Evolutionary conservation across 2,888 invertebrate species (phyloP).

Genomic region (Neoascia interrupta): DNA sequence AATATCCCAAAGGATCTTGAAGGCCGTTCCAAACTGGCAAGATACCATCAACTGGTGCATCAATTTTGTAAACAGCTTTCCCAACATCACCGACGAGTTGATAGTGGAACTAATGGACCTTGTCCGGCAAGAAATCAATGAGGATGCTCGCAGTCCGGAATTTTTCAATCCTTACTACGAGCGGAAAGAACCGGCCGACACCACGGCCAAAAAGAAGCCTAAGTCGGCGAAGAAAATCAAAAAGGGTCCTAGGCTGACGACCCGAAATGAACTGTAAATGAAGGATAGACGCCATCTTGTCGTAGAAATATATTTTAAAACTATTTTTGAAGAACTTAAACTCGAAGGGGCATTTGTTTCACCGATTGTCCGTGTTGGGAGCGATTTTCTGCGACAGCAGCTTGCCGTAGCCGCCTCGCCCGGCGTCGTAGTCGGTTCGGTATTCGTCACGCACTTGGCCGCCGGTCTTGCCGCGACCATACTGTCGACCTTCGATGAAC

Average conservation of each 20-base stretch:
- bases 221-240: conserved; percentile 30
- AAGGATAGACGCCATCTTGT: not conserved
- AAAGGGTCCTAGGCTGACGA: conserved; percentile 35
- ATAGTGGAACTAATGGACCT: conserved; percentile 68
- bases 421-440: conserved; percentile 97
- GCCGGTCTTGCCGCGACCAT: conserved; percentile 98
- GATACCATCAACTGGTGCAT: conserved; percentile 70
- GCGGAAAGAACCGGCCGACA: not conserved
- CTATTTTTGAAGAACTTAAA: conserved; percentile 50
- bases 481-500: conserved; percentile 98
- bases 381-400: conserved; percentile 91
- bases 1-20: conserved; percentile 67
- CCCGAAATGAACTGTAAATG: conserved; percentile 27
- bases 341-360: conserved; percentile 34
- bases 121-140: conserved; percentile 70
- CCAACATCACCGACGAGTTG: conserved; percentile 68
- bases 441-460: conserved; percentile 99
- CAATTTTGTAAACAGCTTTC: conserved; percentile 64
- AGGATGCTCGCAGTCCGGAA: conserved; percentile 51
- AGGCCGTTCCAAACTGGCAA: conserved; percentile 64
- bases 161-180: conserved; percentile 50
- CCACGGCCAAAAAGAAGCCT: not conserved
- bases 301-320: conserved; percentile 60
- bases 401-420: conserved; percentile 98
- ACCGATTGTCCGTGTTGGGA: conserved; percentile 82